Percentiles rank a stretch among this genome's conserved stretches.
phyloP scores from a whole-genome alignment of 2,888 invertebrate genomes.

The Spicauda simplicius region DNA sequence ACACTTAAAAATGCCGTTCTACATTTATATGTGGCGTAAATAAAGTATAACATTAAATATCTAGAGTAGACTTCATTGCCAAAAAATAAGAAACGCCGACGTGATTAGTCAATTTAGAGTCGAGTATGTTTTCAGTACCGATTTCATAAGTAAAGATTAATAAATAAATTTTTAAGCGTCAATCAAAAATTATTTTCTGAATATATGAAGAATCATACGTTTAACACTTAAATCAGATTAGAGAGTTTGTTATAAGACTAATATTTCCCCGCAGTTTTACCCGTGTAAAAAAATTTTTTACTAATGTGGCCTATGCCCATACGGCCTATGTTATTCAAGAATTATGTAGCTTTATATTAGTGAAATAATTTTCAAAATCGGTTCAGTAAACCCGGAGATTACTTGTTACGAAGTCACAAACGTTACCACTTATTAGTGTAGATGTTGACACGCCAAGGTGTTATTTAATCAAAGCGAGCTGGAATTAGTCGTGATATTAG shows the following conservation, averaged over 20 bases:
- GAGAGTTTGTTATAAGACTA: too few relatives aligned
- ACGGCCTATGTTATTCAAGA: too few relatives aligned
- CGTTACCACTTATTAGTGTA: too few relatives aligned
- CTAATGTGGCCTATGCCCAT: too few relatives aligned
- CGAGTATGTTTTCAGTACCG: background rate
- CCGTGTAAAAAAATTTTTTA: too few relatives aligned
- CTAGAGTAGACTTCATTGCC: constrained; percentile 21
- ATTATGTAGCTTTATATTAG: too few relatives aligned
- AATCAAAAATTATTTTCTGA: too few relatives aligned
- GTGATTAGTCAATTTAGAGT: constrained; percentile 5
- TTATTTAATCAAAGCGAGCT: constrained; percentile 32
- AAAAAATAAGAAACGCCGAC: constrained; percentile 7
- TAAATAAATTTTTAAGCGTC: too few relatives aligned
- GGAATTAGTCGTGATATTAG: constrained; percentile 38
- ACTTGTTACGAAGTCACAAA: too few relatives aligned
- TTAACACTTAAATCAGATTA: background rate
- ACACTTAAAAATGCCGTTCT: constrained; percentile 45
- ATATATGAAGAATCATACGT: background rate
- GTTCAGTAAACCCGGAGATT: too few relatives aligned
- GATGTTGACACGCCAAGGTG: constrained; percentile 9
- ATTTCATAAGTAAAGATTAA: background rate
- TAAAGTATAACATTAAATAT: constrained; percentile 41
- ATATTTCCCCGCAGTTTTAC: too few relatives aligned
- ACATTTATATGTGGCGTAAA: constrained; percentile 46
- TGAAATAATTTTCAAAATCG: too few relatives aligned